phyloP scores from a whole-genome alignment of 2,888 invertebrate species.

The Galerucella calmariensis region DNA sequence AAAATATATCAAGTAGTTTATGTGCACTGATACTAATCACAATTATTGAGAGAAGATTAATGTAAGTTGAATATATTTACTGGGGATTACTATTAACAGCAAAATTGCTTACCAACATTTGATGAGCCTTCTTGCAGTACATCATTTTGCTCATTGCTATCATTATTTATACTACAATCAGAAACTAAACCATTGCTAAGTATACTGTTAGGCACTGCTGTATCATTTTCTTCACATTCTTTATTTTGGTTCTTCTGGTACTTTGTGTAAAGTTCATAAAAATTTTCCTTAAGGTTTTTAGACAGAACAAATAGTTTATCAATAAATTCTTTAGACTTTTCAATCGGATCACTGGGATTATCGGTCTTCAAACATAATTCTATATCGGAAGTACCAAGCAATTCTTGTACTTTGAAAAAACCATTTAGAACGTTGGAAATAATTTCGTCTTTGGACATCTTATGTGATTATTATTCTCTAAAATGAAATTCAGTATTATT shows the following conservation, averaged over 20 bases:
- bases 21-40: too few species aligned
- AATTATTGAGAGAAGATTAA: too few species aligned
- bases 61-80: background rate
- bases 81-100: background rate
- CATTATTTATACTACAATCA: background rate
- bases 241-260: background rate
- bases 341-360: background rate
- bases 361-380: constrained; percentile 13
- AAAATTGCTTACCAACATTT: background rate
- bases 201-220: constrained; percentile 8
- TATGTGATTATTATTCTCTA: background rate
- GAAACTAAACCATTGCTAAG: constrained; percentile 2
- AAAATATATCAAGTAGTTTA: too few species aligned
- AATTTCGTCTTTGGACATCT: constrained; percentile 23
- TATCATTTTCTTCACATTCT: constrained; percentile 8
- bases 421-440: constrained; percentile 18
- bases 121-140: background rate
- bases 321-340: constrained; percentile 23
- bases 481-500: background rate
- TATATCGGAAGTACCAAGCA: constrained; percentile 8
- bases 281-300: constrained; percentile 14
- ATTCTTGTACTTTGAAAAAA: constrained; percentile 5
- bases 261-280: constrained; percentile 17
- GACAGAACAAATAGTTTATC: constrained; percentile 16
- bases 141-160: background rate